phyloP scores from a whole-genome alignment of 1,140 invertebrate species.

The Brachionus manjavacas region DNA sequence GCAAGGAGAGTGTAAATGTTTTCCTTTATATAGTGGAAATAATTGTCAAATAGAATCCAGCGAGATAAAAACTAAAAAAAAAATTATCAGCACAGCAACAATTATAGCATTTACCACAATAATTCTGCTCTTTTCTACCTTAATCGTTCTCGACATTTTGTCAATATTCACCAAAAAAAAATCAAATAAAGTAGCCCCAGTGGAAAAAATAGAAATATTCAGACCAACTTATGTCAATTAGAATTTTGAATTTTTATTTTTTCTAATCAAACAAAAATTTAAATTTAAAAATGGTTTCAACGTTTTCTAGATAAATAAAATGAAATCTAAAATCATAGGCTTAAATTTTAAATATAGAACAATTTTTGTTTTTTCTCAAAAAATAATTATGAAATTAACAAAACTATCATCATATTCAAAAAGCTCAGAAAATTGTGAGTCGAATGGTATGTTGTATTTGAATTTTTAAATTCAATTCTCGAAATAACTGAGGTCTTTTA shows the following conservation, averaged over 20 bases:
- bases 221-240: background rate
- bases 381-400: too few species aligned
- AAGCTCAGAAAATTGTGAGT: too few species aligned
- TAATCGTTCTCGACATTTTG: background rate
- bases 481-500: too few species aligned
- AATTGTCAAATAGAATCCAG: constrained; percentile 23
- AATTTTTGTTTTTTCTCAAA: too few species aligned
- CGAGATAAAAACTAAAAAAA: background rate
- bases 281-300: too few species aligned
- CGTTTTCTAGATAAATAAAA: too few species aligned
- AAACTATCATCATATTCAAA: too few species aligned
- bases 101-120: background rate
- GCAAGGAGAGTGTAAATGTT: background rate
- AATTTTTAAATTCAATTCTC: too few species aligned
- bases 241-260: too few species aligned
- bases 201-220: background rate
- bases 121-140: background rate
- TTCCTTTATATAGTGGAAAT: background rate
- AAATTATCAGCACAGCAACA: background rate
- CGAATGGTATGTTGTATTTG: too few species aligned
- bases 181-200: background rate
- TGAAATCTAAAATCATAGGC: background rate
- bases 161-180: background rate
- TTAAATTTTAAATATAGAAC: too few species aligned
- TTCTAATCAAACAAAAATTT: too few species aligned